These are phyloP conservation scores for Hyles euphorbiae DNA, from an alignment of 1,140 invertebrate genomes.

Conservation along the genomic window DNA sequence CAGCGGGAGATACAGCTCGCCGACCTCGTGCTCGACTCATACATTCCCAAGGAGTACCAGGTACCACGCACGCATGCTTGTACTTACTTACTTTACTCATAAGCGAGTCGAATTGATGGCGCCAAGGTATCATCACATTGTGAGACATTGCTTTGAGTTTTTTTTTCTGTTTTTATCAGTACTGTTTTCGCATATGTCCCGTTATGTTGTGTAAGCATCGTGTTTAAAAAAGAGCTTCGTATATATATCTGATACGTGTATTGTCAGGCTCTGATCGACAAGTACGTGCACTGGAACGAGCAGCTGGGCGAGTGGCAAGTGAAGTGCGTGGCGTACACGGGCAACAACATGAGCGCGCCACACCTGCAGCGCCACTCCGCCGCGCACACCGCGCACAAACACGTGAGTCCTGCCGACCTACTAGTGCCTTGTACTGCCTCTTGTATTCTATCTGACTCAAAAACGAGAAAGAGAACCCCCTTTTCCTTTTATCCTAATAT, in stretches of 20 bases:
- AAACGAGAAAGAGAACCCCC: too few species aligned
- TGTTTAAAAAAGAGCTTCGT: too few species aligned
- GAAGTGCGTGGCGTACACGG: conserved; percentile 98
- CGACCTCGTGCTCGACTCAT: conserved; percentile 89
- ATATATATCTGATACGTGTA: too few species aligned
- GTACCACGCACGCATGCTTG: conserved; percentile 12
- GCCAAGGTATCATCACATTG: too few species aligned
- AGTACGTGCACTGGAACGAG: conserved; percentile 97
- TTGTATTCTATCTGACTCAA: too few species aligned
- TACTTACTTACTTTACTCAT: background rate
- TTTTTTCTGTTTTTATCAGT: too few species aligned
- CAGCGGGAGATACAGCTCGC: conserved; percentile 94
- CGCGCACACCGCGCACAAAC: conserved; percentile 9
- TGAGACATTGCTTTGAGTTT: too few species aligned
- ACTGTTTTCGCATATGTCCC: too few species aligned
- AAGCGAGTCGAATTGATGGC: too few species aligned
- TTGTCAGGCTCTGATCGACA: conserved; percentile 90
- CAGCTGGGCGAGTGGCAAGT: conserved; percentile 99
- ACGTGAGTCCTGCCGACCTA: conserved; percentile 10
- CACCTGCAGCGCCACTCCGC: conserved; percentile 14
- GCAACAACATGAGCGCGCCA: conserved; percentile 92
- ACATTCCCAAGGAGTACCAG: conserved; percentile 93
- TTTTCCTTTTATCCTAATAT: too few species aligned
- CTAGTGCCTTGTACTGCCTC: background rate
- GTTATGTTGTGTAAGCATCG: too few species aligned